These are phyloP conservation scores for Parasteatoda tepidariorum DNA, from an alignment of 1,140 invertebrate species.

Conservation along the genomic window DNA sequence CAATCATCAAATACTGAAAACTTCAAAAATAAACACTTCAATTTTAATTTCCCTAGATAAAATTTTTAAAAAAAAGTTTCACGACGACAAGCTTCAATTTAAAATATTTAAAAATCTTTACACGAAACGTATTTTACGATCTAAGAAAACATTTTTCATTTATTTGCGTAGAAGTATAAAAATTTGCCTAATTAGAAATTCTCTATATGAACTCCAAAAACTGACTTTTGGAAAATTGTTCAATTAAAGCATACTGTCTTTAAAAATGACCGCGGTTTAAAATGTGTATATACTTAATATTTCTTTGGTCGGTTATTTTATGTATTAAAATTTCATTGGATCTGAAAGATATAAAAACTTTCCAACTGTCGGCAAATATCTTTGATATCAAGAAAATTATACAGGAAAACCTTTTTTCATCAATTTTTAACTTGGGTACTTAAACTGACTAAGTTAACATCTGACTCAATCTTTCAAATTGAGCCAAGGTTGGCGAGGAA, in stretches of 20 bases:
- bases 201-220: background rate
- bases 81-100: no score
- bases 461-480: background rate
- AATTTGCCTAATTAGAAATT: background rate
- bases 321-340: background rate
- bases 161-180: no score
- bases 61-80: no score
- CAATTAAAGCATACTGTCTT: background rate
- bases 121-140: no score
- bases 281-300: no score
- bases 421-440: background rate
- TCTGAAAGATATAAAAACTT: background rate
- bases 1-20: no score
- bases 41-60: no score
- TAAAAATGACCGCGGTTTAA: no score
- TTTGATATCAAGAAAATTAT: slow-evolving; percentile 6
- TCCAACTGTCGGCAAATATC: background rate
- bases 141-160: no score
- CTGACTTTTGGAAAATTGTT: background rate
- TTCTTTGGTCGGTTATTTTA: no score
- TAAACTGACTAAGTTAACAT: slow-evolving; percentile 35
- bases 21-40: no score
- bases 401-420: background rate
- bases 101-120: no score
- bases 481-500: background rate